Evolutionary conservation across 2,113 vertebrate genomes (phyloP).

Genomic region (Excalfactoria chinensis): DNA sequence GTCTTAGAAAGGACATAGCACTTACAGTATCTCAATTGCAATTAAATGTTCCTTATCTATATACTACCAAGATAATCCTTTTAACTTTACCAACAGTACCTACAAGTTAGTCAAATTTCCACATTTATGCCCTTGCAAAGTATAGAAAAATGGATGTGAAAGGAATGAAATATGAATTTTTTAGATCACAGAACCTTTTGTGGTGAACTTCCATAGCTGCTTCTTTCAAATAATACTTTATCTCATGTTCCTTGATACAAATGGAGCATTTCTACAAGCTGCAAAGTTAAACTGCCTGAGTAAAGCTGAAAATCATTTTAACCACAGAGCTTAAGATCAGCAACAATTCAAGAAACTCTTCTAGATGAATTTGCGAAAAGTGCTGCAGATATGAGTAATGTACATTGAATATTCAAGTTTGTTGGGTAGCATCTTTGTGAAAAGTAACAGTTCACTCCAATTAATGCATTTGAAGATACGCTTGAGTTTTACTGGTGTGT

Average conservation of each 20-base stretch:
- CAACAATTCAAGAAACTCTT: neutral
- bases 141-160: neutral
- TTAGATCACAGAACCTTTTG: neutral
- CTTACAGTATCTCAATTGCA: neutral
- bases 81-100: neutral
- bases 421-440: neutral
- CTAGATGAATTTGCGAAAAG: neutral
- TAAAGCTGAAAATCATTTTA: neutral
- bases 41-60: neutral
- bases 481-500: neutral
- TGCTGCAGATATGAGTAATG: neutral
- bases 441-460: neutral
- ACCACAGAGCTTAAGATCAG: neutral
- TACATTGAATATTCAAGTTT: rapidly evolving
- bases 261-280: neutral
- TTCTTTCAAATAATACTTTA: neutral
- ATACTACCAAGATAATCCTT: neutral
- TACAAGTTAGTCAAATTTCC: neutral
- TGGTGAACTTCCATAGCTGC: neutral
- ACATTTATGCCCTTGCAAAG: neutral
- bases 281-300: neutral
- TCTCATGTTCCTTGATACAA: neutral
- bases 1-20: neutral
- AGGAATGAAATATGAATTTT: neutral
- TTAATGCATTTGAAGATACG: neutral